Evolutionary conservation across 2,113 vertebrate genomes (phyloP).

Genomic region (Chelonoidis abingdonii): DNA sequence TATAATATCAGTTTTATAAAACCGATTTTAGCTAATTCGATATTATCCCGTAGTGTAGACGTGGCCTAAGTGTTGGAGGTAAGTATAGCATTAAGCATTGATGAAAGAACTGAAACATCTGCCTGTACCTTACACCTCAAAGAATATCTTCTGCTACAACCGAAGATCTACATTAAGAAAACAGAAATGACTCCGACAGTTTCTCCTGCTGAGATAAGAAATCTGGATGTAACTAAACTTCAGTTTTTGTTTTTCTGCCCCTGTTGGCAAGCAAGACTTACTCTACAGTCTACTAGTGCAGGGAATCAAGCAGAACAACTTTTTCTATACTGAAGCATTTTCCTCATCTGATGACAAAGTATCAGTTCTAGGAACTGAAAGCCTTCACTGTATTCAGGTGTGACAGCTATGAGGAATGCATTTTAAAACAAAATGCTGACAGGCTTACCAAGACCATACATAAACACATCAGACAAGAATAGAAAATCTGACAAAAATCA

Average conservation of each 20-base stretch:
- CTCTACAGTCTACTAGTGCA: background rate
- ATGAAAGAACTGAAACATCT: background rate
- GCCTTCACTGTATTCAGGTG: background rate
- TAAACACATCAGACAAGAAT: background rate
- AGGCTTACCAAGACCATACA: background rate
- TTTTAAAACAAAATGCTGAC: constrained; percentile 12
- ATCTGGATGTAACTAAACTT: background rate
- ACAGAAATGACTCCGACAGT: accelerated
- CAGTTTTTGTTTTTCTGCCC: background rate
- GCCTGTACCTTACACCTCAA: background rate
- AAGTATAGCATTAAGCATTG: accelerated
- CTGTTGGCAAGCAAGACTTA: background rate
- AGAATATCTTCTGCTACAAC: background rate
- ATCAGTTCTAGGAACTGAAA: constrained; percentile 14
- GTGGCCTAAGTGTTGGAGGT: accelerated
- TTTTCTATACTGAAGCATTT: background rate
- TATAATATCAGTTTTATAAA: too few species aligned
- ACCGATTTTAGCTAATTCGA: too few species aligned
- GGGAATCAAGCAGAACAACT: background rate
- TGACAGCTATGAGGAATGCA: background rate
- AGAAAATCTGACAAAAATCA: background rate
- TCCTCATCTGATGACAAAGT: background rate
- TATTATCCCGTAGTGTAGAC: too few species aligned
- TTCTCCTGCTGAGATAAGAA: background rate
- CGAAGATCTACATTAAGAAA: background rate